Evolutionary conservation across 2,888 invertebrate genomes (phyloP), one percentile per base, ranked within the genome.

Genomic region (Dryobotodes eremita): DNA sequence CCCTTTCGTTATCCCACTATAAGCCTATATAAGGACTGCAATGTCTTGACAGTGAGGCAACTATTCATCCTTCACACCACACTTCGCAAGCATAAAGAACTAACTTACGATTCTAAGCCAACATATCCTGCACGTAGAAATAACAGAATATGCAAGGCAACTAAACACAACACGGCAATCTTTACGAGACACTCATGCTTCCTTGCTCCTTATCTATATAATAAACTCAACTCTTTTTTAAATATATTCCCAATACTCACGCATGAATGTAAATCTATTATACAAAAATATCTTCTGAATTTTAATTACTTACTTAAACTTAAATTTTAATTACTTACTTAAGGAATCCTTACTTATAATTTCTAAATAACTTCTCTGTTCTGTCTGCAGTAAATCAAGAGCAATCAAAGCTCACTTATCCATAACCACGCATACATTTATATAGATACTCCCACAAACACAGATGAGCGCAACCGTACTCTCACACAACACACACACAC

Each of bases 41-140:
- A 59, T 59, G n/a, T 59, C n/a, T 15, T 59, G 59, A 59, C 13
- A 59, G 59, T 59, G 59, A n/a, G 59, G n/a, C 59, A 59, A 59
- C 23, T 64, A 64, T 64, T 36, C 20, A 64, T 36, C 36, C 62
- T 64, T 64, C 36, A 64, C 36, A 36, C 36, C 2, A 23, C 62
- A 64, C 36, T 64, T 13, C 36, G 62, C 62, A 64, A 36, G 23
- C 62, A 64, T 23, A 64, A 64, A 23, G 23, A 64, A 36, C 31
- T 62, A 59, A 26, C 59, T 6, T 59, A 59, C 26, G 59, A 59
- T 59, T 26, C 26, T 59, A 61, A 61, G 20, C 4, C 20, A 31
- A 55, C 55, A 10, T 61, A 31, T 31, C 59, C 59, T 17, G 59
- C 15, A 26, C n/a, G 59, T 17, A 26, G 26, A 61, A 61, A 15